phyloP scores from a whole-genome alignment of 30 jellyfish, hydroid and myxozoan genomes.

The Aurelia sp. region DNA sequence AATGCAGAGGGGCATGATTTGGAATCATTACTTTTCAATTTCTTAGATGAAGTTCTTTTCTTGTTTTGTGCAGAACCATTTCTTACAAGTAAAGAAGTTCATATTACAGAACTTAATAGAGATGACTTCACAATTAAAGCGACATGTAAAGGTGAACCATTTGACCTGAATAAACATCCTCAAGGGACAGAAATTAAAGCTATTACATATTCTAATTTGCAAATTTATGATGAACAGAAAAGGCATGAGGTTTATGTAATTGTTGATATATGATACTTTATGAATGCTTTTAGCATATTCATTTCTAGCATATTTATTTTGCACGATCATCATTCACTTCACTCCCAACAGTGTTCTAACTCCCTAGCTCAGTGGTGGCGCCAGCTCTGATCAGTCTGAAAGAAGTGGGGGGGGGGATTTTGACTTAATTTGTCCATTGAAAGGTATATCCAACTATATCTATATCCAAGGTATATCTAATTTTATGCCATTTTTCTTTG shows the following conservation, averaged over 20 bases:
- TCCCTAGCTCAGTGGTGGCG: too few species aligned
- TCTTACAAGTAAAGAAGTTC: constrained; percentile 70
- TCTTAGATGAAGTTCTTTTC: constrained; percentile 91
- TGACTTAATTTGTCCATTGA: too few species aligned
- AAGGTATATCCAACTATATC: too few species aligned
- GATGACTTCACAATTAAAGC: constrained; percentile 82
- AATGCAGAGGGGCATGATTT: constrained; percentile 96
- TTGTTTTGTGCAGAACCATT: constrained; percentile 92
- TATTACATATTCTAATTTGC: constrained; percentile 97
- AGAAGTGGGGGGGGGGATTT: too few species aligned
- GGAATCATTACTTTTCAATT: constrained; percentile 79
- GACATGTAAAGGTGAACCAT: constrained; percentile 86
- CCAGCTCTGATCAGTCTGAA: too few species aligned
- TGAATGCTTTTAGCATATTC: neutral
- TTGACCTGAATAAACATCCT: constrained; percentile 88
- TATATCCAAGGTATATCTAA: too few species aligned
- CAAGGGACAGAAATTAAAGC: constrained; percentile 99
- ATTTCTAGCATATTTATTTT: neutral
- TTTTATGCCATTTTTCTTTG: too few species aligned
- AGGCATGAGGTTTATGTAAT: constrained; percentile 86
- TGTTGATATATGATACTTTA: constrained; percentile 78
- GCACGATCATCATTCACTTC: too few species aligned
- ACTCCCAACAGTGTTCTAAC: too few species aligned
- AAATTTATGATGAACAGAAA: constrained; percentile 70
- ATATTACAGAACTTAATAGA: constrained; percentile 81